phyloP scores from a whole-genome alignment of 2,797 vertebrate species.

The Melanotaenia nigrans region DNA sequence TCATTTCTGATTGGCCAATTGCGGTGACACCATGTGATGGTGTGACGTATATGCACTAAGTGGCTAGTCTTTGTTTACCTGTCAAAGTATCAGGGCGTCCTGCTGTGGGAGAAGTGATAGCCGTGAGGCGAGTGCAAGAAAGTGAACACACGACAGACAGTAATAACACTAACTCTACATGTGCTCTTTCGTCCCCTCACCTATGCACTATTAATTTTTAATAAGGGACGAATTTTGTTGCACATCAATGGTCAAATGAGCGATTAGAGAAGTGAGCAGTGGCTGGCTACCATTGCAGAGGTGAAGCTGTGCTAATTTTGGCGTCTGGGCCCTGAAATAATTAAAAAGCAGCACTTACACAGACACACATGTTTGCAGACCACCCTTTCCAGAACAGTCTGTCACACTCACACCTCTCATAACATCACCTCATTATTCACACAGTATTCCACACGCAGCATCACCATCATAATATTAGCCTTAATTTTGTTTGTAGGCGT shows the following conservation, averaged over 20 bases:
- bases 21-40: constrained; percentile 71
- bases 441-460: constrained; percentile 54
- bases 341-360: constrained; percentile 19
- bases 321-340: constrained; percentile 44
- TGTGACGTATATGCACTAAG: constrained; percentile 79
- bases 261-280: constrained; percentile 46
- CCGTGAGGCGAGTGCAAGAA: constrained; percentile 64
- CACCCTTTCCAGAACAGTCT: constrained; percentile 44
- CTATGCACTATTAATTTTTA: constrained; percentile 81
- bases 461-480: constrained; percentile 63
- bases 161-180: constrained; percentile 77
- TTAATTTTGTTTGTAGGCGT: constrained; percentile 70
- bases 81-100: constrained; percentile 70
- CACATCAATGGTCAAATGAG: constrained; percentile 71
- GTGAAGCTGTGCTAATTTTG: constrained; percentile 52
- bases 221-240: constrained; percentile 79
- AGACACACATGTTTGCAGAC: constrained; percentile 32
- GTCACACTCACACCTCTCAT: constrained; percentile 54
- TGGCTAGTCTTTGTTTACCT: constrained; percentile 80
- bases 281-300: constrained; percentile 40
- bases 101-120: constrained; percentile 69
- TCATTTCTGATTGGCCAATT: constrained; percentile 76
- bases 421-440: constrained; percentile 49
- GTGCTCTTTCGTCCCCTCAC: constrained; percentile 78
- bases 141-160: constrained; percentile 69